Base-by-base conservation (phyloP, 1,140 invertebrate species). In the Calephelis nemesis region DNA sequence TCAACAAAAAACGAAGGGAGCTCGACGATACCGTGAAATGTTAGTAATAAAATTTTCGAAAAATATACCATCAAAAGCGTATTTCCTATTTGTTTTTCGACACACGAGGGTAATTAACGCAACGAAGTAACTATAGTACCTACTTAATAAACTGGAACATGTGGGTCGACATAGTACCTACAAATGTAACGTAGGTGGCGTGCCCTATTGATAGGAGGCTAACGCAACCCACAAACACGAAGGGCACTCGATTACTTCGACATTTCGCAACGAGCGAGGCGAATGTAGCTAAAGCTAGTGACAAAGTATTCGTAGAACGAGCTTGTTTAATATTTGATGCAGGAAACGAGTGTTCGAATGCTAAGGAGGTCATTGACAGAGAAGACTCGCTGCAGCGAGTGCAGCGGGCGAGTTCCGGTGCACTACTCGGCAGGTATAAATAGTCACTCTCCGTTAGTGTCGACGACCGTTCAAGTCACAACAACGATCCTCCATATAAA, bases 381-480 rank as follows among this genome's bases (percentile, higher is more conserved):
- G 76, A 81, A 76, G 77, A 88, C 85, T 79, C 83, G 85, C 81
- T 91, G 88, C 88, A 91, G 75, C 78, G 85, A 87, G 75, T 89
- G 88, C 87, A 90, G 78, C 78, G 82, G 82, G 82, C 86, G 78
- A 85, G 86, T 90, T 88, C 87, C 87, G 87, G 88, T 88, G 87
- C 87, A 87, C 82, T 84, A 85, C 85, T 81, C 78, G 77, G 80
- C 88, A 91, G 88, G 88, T 91, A 91, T 89, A 89, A 91, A 91
- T 91, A 91, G 88, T 81, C 79, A 82, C 49, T 66, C 65, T 79
- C 88, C 88, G 87, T 88, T 91, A 89, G 86, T 89, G 88, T 89
- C 88, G 87, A 87, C 85, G 88, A 91, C 88, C 88, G 87, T 79
- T 74, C 68, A 77, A 78, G 78, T 82, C 83, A 72, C 77, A 74